Evolutionary conservation across 2,113 vertebrate species (phyloP).

Genomic region (Axis porcinus): DNA sequence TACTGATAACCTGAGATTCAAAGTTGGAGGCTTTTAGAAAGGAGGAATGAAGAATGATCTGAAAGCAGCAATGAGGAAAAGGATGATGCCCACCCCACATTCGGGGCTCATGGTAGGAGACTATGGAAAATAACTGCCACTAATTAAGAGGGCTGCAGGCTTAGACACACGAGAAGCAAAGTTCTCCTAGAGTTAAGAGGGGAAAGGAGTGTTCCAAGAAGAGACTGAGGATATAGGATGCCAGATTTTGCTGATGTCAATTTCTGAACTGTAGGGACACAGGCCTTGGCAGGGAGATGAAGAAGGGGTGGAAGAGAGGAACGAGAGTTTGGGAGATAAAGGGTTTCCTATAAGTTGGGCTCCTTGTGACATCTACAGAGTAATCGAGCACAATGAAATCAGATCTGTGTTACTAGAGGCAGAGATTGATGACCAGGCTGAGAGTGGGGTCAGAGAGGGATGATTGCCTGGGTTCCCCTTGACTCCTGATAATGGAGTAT

Average conservation of each 20-base stretch:
- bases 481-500: background rate
- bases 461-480: background rate
- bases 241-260: background rate
- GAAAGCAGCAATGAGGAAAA: background rate
- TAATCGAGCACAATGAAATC: background rate
- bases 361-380: constrained; percentile 12
- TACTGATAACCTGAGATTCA: background rate
- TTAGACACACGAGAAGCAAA: background rate
- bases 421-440: background rate
- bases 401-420: background rate
- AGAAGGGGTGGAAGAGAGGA: background rate
- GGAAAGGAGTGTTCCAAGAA: background rate
- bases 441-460: background rate
- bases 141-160: background rate
- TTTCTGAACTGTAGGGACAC: background rate
- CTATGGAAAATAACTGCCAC: background rate
- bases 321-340: background rate
- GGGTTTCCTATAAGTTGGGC: background rate
- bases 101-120: background rate
- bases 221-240: background rate
- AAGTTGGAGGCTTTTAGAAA: background rate
- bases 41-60: background rate
- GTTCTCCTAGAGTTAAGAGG: background rate
- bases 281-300: background rate
- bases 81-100: background rate